These are phyloP conservation scores for Ochropleura plecta DNA, from an alignment of 2,888 invertebrate species.

Conservation along the genomic window DNA sequence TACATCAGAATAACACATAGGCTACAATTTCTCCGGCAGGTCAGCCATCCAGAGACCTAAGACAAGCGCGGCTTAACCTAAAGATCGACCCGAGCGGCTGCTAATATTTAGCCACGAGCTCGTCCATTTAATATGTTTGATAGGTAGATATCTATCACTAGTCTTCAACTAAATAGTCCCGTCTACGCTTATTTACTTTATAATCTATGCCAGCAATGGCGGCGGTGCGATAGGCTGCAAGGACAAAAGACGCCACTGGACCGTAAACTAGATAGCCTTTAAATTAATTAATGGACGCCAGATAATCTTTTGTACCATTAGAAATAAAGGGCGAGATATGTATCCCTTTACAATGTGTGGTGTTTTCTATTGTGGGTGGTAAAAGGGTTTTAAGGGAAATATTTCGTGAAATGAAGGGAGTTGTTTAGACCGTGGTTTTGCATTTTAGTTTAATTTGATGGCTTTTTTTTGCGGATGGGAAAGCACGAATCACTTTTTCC, in stretches of 20 bases:
- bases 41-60: too few species aligned
- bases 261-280: slow-evolving; percentile 80
- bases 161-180: slow-evolving; percentile 3
- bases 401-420: slow-evolving; percentile 16
- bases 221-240: slow-evolving; percentile 68
- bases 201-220: slow-evolving; percentile 59
- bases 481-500: too few species aligned
- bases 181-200: slow-evolving; percentile 58
- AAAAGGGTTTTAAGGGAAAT: slow-evolving; percentile 54
- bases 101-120: too few species aligned
- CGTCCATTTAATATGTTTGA: not conserved
- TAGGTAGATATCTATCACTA: not conserved
- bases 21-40: too few species aligned
- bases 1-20: too few species aligned
- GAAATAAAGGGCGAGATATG: slow-evolving; percentile 63
- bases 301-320: slow-evolving; percentile 71
- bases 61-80: too few species aligned
- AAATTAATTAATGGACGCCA: slow-evolving; percentile 77
- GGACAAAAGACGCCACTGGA: slow-evolving; percentile 75
- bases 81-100: too few species aligned
- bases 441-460: not conserved
- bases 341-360: slow-evolving; percentile 51
- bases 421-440: slow-evolving; percentile 4
- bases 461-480: slow-evolving; percentile 4
- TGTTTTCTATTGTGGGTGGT: slow-evolving; percentile 54